Evolutionary conservation across 2,113 vertebrate species (phyloP).

Genomic region (Elgaria multicarinata): DNA sequence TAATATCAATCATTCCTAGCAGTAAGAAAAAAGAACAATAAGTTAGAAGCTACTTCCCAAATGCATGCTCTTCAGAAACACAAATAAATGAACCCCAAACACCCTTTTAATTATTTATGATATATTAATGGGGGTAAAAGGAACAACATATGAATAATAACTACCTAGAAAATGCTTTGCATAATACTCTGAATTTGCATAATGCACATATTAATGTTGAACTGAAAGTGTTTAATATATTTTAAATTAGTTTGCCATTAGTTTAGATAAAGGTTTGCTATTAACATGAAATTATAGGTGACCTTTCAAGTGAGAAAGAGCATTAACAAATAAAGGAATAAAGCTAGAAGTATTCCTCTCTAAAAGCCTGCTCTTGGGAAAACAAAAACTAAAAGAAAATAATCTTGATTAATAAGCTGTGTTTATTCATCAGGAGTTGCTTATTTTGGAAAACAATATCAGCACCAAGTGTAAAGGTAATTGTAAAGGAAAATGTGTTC

Average conservation of each 20-base stretch:
- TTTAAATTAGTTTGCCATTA: neutral
- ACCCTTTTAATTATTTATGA: neutral
- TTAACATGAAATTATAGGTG: conserved; percentile 13
- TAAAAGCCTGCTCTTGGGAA: conserved; percentile 3
- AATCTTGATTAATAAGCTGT: conserved; percentile 16
- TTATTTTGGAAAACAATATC: neutral
- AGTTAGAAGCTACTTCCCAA: conserved; percentile 9
- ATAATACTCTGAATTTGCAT: neutral
- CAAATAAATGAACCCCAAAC: conserved; percentile 1
- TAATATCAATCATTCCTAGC: neutral
- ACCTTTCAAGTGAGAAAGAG: conserved; percentile 22
- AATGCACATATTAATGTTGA: conserved; percentile 24
- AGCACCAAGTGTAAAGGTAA: neutral
- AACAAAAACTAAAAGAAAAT: conserved; percentile 1
- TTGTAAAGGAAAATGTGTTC: neutral
- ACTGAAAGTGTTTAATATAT: neutral
- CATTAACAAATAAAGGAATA: neutral
- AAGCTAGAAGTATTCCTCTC: neutral
- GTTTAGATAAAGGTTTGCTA: conserved; percentile 24
- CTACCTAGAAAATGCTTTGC: neutral
- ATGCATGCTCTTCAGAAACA: neutral
- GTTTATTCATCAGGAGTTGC: neutral
- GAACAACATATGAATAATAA: neutral
- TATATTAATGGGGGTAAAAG: neutral
- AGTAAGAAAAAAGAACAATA: conserved; percentile 39